Conservation (phyloP, 1,140 invertebrate species). For the Elysia chlorotica region DNA sequence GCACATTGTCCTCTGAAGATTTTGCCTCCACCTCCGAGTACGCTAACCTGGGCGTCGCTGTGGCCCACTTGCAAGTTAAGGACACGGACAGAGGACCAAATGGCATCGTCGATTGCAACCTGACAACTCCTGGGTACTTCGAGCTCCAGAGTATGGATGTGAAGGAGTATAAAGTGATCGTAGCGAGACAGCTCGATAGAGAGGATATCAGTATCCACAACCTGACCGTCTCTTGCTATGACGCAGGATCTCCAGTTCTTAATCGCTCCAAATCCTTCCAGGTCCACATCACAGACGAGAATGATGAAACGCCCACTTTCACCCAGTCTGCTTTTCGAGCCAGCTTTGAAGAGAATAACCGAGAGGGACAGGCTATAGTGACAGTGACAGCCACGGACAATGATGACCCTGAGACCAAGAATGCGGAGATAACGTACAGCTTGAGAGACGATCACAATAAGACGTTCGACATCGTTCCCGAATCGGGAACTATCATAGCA, state of each 20-base stretch:
- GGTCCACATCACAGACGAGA: slow-evolving; percentile 85
- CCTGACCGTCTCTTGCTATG: slow-evolving; percentile 81
- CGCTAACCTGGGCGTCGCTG: slow-evolving; percentile 40
- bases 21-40: slow-evolving; percentile 37
- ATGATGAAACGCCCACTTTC: slow-evolving; percentile 87
- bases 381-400: slow-evolving; percentile 81
- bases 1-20: slow-evolving; percentile 32
- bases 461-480: slow-evolving; percentile 25
- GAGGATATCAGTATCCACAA: slow-evolving; percentile 75
- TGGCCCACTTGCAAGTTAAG: slow-evolving; percentile 44
- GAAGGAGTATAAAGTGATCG: slow-evolving; percentile 53
- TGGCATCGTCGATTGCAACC: slow-evolving; percentile 41
- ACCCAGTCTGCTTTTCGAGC: slow-evolving; percentile 24
- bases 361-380: slow-evolving; percentile 34
- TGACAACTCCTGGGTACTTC: slow-evolving; percentile 36
- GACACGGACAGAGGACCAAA: slow-evolving; percentile 49
- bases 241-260: slow-evolving; percentile 75
- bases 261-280: slow-evolving; percentile 76
- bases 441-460: slow-evolving; percentile 23
- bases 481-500: slow-evolving; percentile 26
- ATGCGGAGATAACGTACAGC: slow-evolving; percentile 34
- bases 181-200: slow-evolving; percentile 73
- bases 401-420: slow-evolving; percentile 74
- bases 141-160: slow-evolving; percentile 42
- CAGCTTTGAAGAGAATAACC: slow-evolving; percentile 44